Evolutionary conservation across 2,888 invertebrate genomes (phyloP).

Genomic region (Digitonthophagus gazella): DNA sequence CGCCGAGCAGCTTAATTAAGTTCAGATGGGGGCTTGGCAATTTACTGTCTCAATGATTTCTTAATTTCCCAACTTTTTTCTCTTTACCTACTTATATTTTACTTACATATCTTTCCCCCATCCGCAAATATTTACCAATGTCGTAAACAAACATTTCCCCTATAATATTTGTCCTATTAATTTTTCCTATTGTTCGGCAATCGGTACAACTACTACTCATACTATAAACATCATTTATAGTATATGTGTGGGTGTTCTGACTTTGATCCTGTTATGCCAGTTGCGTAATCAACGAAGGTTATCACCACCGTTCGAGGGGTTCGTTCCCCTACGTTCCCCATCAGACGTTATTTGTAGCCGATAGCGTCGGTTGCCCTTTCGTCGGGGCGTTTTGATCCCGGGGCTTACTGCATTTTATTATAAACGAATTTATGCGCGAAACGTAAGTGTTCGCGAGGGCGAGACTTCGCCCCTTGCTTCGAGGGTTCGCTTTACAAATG

Average conservation of each 20-base stretch:
- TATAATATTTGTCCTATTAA: conserved; percentile 11
- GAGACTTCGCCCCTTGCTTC: too few relatives aligned
- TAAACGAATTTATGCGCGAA: conserved; percentile 15
- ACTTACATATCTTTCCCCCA: too few relatives aligned
- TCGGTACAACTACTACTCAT: too few relatives aligned
- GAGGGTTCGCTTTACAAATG: too few relatives aligned
- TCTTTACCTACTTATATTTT: too few relatives aligned
- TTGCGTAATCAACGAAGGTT: conserved; percentile 12
- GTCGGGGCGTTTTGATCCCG: conserved; percentile 13
- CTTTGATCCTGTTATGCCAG: conserved; percentile 11
- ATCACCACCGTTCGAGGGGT: background rate
- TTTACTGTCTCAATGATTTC: conserved; percentile 24
- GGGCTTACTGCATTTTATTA: conserved; percentile 14
- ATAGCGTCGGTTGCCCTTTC: background rate
- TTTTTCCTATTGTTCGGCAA: conserved; percentile 8
- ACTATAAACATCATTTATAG: too few relatives aligned
- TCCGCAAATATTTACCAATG: too few relatives aligned
- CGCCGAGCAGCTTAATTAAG: background rate
- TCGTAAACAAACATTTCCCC: too few relatives aligned
- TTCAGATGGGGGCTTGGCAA: conserved; percentile 17
- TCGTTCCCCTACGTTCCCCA: background rate
- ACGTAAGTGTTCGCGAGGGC: too few relatives aligned
- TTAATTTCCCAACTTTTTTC: too few relatives aligned
- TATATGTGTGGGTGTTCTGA: conserved; percentile 6
- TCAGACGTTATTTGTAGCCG: background rate